Evolutionary conservation across 2,797 vertebrate species (phyloP).

Genomic region (Epinephelus malabaricus): DNA sequence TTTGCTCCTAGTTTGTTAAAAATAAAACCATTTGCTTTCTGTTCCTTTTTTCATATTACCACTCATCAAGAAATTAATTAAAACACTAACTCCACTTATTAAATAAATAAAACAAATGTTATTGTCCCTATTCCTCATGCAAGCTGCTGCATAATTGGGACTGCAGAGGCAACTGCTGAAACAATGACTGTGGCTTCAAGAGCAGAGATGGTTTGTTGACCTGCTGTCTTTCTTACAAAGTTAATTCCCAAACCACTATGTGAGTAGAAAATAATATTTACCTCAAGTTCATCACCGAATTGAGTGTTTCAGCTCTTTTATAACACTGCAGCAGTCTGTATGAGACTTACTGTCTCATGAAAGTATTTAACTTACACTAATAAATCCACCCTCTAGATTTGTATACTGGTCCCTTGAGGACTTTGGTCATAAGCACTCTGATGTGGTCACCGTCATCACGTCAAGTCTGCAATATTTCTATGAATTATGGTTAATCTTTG

Average conservation of each 20-base stretch:
- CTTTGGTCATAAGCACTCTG: no score
- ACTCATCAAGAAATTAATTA: slow-evolving; percentile 1
- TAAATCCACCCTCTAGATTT: no score
- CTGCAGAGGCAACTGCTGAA: not conserved
- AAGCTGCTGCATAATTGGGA: slow-evolving; percentile 5
- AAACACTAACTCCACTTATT: slow-evolving; percentile 3
- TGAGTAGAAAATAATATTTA: not conserved
- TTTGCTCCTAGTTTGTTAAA: not conserved
- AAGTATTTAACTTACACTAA: no score
- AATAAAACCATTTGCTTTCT: not conserved
- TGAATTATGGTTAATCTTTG: no score
- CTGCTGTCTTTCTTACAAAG: not conserved
- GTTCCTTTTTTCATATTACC: not conserved
- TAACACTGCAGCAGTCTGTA: no score
- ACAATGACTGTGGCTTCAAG: not conserved
- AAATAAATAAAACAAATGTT: not conserved
- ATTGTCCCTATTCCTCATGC: not conserved
- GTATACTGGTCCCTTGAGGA: no score
- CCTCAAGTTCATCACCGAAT: not conserved
- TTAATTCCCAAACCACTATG: not conserved
- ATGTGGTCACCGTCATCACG: no score
- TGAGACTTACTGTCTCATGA: no score
- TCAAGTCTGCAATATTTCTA: no score
- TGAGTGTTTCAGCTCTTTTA: no score
- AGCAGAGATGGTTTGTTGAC: slow-evolving; percentile 5